Conservation (phyloP, 2,888 invertebrate species). For the Leptopilina myrica region DNA sequence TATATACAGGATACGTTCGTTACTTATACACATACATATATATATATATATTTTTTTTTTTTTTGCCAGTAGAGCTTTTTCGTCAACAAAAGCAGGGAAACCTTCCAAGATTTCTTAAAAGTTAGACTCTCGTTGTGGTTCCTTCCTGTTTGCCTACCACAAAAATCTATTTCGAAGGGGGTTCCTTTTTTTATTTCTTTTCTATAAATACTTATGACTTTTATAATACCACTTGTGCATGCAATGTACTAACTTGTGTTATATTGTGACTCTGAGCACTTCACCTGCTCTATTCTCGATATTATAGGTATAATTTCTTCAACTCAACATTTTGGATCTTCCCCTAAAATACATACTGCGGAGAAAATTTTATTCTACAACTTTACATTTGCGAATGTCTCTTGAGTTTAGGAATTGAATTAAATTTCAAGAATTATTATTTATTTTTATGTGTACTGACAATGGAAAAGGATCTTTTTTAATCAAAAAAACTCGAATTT, state of each 20-base stretch:
- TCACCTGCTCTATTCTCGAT: background rate
- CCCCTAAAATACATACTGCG: background rate
- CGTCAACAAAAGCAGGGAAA: slow-evolving; percentile 18
- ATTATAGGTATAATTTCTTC: background rate
- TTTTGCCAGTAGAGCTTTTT: slow-evolving; percentile 38
- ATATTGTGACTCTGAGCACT: background rate
- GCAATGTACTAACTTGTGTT: background rate
- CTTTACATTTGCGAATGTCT: too few relatives aligned
- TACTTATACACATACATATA: slow-evolving; percentile 15
- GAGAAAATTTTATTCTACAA: too few relatives aligned
- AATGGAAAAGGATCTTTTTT: too few relatives aligned
- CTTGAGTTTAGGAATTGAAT: too few relatives aligned
- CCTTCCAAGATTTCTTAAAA: slow-evolving; percentile 32
- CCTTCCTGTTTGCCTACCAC: slow-evolving; percentile 14
- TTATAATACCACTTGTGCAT: background rate
- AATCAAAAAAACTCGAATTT: too few relatives aligned
- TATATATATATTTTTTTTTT: too few relatives aligned
- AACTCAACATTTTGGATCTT: background rate
- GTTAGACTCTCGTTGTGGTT: background rate
- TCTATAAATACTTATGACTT: background rate
- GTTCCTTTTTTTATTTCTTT: background rate
- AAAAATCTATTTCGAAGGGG: background rate
- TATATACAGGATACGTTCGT: slow-evolving; percentile 51
- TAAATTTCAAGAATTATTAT: too few relatives aligned
- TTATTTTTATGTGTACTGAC: too few relatives aligned